Evolutionary conservation across 2,888 invertebrate species (phyloP), one percentile per base, ranked within the genome.

Genomic region (Isotomurus palustris): DNA sequence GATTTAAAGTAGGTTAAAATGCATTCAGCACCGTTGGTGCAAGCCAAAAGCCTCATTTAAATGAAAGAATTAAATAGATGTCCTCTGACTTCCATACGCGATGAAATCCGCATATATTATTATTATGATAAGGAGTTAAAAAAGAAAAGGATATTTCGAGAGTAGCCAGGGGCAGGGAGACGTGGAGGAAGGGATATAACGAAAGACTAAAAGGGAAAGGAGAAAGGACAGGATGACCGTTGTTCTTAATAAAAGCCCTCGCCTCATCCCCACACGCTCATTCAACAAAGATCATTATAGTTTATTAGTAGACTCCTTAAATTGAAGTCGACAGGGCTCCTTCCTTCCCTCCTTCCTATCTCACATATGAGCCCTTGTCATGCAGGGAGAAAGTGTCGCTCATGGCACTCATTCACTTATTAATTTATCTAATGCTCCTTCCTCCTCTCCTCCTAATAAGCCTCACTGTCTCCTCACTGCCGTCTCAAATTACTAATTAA

Each of bases 391-490:
- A 8, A 38, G 38, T 38, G 38, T n/a, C 38, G 38, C 38, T 38
- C 19, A 38, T 38, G 38, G 38, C n/a, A 38, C 17, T 38, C 38
- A 38, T 38, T 38, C 19, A 38, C 17, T 38, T 38, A 38, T 38
- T 38, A 38, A 38, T 38, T 38, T 38, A 38, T 38, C 38, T 38
- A 38, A 38, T 38, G 38, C 19, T 38, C 38, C 38, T 14, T 38
- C 38, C 38, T 5, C 38, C 38, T 19, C 19, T n/a, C 5, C 32
- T 38, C 8, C 19, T n/a, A 5, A 14, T 38, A 17, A 38, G 6
- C 19, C 8, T 38, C 19, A 19, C 5, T 19, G 5, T 19, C 38
- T 17, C 14, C 38, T 14, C 38, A 19, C 17, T 19, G 14, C 38
- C 38, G 8, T 38, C 5, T 38, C 38, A n/a, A 38, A 38, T 38